Conservation (phyloP, 1,140 invertebrate species). For the Cryptotermes secundus region DNA sequence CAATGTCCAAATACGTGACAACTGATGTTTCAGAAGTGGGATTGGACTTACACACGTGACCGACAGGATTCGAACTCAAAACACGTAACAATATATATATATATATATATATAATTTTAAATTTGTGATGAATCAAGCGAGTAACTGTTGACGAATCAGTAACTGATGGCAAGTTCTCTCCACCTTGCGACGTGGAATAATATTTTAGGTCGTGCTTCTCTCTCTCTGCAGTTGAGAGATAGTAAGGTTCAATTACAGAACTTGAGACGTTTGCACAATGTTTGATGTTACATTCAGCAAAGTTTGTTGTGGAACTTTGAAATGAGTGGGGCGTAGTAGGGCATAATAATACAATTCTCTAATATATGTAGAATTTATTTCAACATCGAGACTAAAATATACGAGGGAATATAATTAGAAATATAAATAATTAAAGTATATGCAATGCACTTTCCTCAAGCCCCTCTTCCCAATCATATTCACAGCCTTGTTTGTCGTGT, state of each 20-base stretch:
- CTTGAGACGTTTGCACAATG: neutral
- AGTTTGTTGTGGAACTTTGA: neutral
- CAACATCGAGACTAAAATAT: neutral
- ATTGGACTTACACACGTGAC: no score
- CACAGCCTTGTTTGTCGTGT: neutral
- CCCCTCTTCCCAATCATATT: neutral
- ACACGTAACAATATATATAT: no score
- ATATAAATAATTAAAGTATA: neutral
- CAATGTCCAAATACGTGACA: no score
- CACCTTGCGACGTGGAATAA: no score
- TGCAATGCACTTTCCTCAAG: neutral
- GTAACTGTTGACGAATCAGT: no score
- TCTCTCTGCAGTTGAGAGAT: neutral
- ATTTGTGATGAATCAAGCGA: no score
- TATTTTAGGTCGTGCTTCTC: no score
- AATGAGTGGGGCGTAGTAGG: neutral
- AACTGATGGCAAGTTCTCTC: no score
- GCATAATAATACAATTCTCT: neutral
- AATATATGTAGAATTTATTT: neutral
- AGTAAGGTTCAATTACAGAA: neutral
- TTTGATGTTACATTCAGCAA: neutral
- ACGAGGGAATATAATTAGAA: neutral
- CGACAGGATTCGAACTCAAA: no score
- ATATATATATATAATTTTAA: no score
- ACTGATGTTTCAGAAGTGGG: no score